Evolutionary conservation across 2,797 vertebrate genomes (phyloP).

Genomic region (Trachops cirrhosus): DNA sequence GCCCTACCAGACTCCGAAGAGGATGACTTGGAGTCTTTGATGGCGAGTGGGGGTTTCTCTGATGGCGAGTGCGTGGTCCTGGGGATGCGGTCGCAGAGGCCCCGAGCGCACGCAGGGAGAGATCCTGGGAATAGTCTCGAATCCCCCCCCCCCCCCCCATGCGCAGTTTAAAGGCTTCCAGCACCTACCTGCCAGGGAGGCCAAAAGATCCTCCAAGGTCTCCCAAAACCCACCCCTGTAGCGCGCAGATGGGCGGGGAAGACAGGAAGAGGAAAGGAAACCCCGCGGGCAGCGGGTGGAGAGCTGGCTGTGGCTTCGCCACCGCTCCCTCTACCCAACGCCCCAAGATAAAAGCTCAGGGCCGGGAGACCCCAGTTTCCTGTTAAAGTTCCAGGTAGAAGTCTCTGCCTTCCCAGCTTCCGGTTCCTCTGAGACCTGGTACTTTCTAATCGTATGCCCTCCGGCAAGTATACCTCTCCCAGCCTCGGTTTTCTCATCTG

Average conservation of each 20-base stretch:
- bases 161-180: neutral
- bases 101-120: accelerated
- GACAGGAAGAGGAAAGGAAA: neutral
- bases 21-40: too few relatives aligned
- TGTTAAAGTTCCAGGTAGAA: neutral
- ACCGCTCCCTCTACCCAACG: accelerated
- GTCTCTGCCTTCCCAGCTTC: neutral
- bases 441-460: neutral
- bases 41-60: neutral
- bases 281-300: accelerated
- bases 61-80: accelerated
- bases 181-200: neutral
- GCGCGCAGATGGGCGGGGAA: neutral
- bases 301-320: neutral
- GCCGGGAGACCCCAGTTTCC: neutral
- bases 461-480: neutral
- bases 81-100: neutral
- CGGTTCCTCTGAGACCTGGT: neutral
- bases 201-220: neutral
- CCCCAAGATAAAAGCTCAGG: neutral
- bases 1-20: neutral
- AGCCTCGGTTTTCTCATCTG: neutral
- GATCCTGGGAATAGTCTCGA: too few relatives aligned
- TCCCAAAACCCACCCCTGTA: neutral
- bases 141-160: too few relatives aligned